Conservation (phyloP, 2,888 invertebrate species). For the Ganaspis brasiliensis region DNA sequence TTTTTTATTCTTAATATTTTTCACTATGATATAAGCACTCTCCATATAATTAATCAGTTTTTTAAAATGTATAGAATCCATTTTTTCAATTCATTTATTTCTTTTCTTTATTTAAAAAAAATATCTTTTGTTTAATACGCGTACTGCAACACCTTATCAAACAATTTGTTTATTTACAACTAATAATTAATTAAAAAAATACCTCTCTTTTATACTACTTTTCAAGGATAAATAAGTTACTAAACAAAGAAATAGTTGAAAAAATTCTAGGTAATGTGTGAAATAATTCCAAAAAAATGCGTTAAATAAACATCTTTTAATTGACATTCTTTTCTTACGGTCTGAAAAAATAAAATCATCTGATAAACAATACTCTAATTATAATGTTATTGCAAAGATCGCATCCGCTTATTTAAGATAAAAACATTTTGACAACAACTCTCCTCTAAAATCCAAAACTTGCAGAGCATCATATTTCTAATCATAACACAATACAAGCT, state of each 20-base stretch:
- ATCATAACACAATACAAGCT: too few relatives aligned
- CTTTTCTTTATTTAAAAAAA: neutral
- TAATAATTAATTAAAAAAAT: neutral
- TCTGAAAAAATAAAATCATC: neutral
- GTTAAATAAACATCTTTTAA: neutral
- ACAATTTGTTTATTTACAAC: neutral
- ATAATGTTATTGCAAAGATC: neutral
- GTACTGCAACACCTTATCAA: neutral
- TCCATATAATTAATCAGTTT: neutral
- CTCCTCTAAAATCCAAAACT: neutral
- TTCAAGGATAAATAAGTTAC: neutral
- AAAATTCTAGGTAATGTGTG: too few relatives aligned
- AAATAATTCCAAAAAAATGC: neutral
- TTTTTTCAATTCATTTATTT: neutral
- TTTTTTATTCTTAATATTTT: too few relatives aligned
- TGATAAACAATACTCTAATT: neutral
- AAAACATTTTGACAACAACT: neutral
- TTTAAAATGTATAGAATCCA: neutral
- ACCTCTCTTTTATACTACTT: neutral
- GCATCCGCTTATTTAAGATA: neutral
- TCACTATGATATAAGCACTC: neutral
- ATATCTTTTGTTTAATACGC: neutral
- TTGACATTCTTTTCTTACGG: neutral
- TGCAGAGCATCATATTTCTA: too few relatives aligned
- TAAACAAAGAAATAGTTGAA: too few relatives aligned